A percentile compares a stretch with the other conserved stretches of the same genome.
Evolutionary conservation across 2,888 invertebrate genomes (phyloP).

Genomic region (Drosophila tanythrix): DNA sequence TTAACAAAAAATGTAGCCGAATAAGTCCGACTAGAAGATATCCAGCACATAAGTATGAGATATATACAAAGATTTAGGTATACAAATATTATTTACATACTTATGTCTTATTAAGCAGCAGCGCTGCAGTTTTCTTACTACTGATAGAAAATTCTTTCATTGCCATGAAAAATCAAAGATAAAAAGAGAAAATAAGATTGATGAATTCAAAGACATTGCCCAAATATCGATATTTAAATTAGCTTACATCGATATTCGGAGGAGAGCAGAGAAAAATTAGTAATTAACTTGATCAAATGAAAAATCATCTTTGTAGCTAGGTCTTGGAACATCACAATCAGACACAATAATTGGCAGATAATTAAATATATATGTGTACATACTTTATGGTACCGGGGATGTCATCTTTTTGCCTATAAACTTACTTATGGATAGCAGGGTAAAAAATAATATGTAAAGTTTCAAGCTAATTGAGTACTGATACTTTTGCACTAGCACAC

Average conservation of each 20-base stretch:
- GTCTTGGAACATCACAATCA: neutral
- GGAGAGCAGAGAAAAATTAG: neutral
- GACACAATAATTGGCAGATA: neutral
- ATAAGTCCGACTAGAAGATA: neutral
- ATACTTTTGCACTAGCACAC: constrained; percentile 5
- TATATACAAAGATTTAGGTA: neutral
- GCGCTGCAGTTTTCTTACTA: neutral
- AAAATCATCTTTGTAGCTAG: neutral
- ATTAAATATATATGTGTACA: constrained; percentile 4
- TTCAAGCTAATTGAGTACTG: neutral
- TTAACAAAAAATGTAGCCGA: constrained; percentile 4
- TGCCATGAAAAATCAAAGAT: neutral
- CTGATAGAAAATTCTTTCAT: neutral
- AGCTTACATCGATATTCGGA: neutral
- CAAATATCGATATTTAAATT: neutral
- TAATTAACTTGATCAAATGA: neutral
- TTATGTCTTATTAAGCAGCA: neutral
- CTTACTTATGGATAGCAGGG: constrained; percentile 14
- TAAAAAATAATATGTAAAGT: neutral
- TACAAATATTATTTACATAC: neutral
- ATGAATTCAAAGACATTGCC: neutral
- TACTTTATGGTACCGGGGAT: neutral
- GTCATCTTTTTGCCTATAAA: neutral
- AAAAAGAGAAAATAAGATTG: neutral
- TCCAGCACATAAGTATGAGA: constrained; percentile 12